phyloP scores from a whole-genome alignment of 2,113 vertebrate genomes.

The Cochlearius cochlearius region DNA sequence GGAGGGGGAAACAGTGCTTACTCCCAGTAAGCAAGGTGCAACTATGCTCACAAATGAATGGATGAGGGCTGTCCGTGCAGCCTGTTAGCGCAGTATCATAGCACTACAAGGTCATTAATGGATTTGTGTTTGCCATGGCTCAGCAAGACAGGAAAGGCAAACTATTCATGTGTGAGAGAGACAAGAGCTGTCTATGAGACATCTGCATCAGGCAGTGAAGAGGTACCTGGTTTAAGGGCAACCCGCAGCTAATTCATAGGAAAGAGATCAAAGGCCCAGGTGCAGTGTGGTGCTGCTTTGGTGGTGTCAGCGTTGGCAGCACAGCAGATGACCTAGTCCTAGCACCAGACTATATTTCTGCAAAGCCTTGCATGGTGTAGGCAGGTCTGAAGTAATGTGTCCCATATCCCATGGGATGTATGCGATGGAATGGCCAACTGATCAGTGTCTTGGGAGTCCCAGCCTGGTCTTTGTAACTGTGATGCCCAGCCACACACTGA shows the following conservation, averaged over 20 bases:
- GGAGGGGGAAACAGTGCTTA: neutral
- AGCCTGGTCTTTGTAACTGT: neutral
- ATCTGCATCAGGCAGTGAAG: accelerated
- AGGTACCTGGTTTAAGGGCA: neutral
- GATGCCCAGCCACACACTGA: neutral
- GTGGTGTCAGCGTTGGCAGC: neutral
- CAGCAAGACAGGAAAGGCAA: neutral
- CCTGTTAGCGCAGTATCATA: neutral
- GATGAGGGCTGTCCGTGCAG: neutral
- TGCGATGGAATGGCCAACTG: neutral
- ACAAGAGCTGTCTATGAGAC: neutral
- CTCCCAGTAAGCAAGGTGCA: neutral
- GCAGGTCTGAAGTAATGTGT: neutral
- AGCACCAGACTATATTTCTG: neutral
- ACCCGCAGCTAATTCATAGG: neutral
- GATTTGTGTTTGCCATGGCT: neutral
- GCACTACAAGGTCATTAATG: neutral
- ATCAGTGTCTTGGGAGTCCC: neutral
- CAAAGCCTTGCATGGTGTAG: neutral
- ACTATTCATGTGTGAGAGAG: neutral
- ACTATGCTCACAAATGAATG: neutral
- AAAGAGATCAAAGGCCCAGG: neutral
- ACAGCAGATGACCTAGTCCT: neutral
- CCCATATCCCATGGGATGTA: neutral
- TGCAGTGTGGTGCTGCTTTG: neutral